phyloP scores from a whole-genome alignment of 2,797 vertebrate species.

The Gymnodraco acuticeps region DNA sequence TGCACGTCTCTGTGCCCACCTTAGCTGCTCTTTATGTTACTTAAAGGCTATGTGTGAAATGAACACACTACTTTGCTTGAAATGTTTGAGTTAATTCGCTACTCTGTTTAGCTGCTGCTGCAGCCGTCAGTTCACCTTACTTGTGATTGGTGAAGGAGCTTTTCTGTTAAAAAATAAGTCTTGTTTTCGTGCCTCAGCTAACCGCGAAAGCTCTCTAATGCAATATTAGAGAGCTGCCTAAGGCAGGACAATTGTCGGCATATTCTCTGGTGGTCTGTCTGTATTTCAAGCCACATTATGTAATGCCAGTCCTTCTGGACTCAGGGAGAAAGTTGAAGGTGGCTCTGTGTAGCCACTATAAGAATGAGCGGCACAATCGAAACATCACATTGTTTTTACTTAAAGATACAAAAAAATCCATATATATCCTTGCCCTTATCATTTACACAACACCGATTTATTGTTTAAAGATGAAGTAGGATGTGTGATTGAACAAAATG shows the following conservation, averaged over 20 bases:
- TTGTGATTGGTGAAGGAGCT: background rate
- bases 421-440: background rate
- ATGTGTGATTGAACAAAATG: background rate
- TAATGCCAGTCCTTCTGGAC: conserved; percentile 29
- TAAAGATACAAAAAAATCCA: too few species aligned
- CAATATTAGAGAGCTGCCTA: background rate
- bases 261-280: conserved; percentile 1
- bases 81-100: conserved; percentile 23
- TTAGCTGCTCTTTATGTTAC: background rate
- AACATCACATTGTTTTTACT: background rate
- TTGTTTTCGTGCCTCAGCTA: background rate
- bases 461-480: background rate
- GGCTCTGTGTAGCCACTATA: background rate
- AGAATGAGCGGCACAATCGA: background rate
- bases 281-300: conserved; percentile 17
- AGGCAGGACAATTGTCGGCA: background rate
- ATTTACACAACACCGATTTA: background rate
- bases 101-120: conserved; percentile 1
- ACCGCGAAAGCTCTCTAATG: background rate
- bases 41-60: background rate
- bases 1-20: background rate
- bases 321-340: background rate
- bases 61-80: background rate
- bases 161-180: background rate
- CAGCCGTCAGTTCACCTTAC: background rate